Evolutionary conservation across 2,888 invertebrate species (phyloP), one percentile per base, ranked within the genome.

Genomic region (Sarcophaga carnaria): DNA sequence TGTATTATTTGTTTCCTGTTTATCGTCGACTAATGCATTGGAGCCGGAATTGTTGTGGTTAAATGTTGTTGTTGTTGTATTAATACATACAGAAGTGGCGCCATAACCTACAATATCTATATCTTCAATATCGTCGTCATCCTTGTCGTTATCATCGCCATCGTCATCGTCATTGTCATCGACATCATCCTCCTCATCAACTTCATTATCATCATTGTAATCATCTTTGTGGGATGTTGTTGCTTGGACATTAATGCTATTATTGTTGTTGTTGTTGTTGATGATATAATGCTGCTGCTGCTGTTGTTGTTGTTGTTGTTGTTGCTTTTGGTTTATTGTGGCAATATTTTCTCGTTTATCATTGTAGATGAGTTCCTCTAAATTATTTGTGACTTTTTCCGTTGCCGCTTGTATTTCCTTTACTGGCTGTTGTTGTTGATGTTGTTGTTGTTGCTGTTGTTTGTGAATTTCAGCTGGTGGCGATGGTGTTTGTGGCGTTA

Each of bases 81-180:
- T 86, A 82, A 88, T 75, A 79, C 89, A 87, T n/a, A 86, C 71
- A 79, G 88, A 87, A 75, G 88, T 88, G 82, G 89, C 90, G 37
- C 92, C 90, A 88, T 90, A 91, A 70, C 92, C 92, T 54, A 92
- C 91, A 80, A 90, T 90, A 85, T 90, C 90, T 63, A 91, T 90
- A 87, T 91, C 90, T 63, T 91, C 92, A 75, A 92, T 92, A 45
- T 92, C 92, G 63, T 92, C 91, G 25, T 89, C 91, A 62, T 91
- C 90, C 22, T 90, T 89, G 1, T 85, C 88, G 5, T 88, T 88
- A 22, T 85, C 72, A 54, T 74, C 74, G 12, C n/a, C n/a, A n/a
- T 75, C 75, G 11, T 71, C 82, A 45, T 83, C 83, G 25, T 77
- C 76, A 6, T 88, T 81, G 62, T 83, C 80, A 14, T 76, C 83